These are phyloP conservation scores for Pollenia angustigena DNA, from an alignment of 2,888 invertebrate species.

Conservation along the genomic window DNA sequence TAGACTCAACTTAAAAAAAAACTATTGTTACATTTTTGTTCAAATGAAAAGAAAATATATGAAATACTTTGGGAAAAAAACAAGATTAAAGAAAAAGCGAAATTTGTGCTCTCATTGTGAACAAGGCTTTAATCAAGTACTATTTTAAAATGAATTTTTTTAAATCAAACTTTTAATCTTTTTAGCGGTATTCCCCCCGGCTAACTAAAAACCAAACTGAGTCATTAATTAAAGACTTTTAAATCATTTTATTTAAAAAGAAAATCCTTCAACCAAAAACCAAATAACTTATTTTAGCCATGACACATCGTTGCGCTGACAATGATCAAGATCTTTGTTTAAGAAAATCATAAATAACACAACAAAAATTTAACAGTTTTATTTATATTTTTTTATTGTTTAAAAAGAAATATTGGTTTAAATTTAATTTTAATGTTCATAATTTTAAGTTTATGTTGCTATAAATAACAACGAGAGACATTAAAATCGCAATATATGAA, in stretches of 20 bases:
- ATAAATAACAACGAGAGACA: constrained; percentile 21
- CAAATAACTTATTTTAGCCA: constrained; percentile 14
- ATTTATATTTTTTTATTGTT: background rate
- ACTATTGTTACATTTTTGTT: no score
- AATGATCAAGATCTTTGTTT: constrained; percentile 9
- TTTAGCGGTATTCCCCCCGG: constrained; percentile 36
- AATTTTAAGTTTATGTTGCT: constrained; percentile 52
- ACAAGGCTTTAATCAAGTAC: no score
- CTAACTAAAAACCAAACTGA: constrained; percentile 7
- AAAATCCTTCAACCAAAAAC: constrained; percentile 11
- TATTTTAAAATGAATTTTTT: background rate
- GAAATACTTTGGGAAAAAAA: no score
- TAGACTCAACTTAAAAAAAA: no score
- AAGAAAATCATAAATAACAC: constrained; percentile 13
- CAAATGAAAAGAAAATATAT: no score
- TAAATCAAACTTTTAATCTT: background rate
- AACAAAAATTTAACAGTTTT: constrained; percentile 48
- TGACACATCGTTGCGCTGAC: constrained; percentile 55
- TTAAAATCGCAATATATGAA: background rate
- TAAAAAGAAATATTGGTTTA: constrained; percentile 34
- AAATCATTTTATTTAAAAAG: background rate
- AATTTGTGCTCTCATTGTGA: no score
- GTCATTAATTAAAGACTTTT: constrained; percentile 44
- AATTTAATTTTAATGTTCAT: constrained; percentile 41
- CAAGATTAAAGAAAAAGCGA: no score